Evolutionary conservation across 1,140 invertebrate species (phyloP), one percentile per base, ranked within the genome.

Genomic region (Protaetia brevitarsis): DNA sequence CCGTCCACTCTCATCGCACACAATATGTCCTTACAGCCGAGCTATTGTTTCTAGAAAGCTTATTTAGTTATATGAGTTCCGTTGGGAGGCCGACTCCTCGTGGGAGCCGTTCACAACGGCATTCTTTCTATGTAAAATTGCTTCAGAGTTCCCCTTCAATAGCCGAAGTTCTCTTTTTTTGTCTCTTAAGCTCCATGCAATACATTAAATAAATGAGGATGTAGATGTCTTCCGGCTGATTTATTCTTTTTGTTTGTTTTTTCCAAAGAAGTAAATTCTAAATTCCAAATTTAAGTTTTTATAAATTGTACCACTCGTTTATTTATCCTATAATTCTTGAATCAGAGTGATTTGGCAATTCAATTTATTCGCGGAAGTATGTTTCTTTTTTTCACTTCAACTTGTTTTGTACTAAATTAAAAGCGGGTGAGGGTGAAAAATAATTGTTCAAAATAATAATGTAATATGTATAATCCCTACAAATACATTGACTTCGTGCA

Each of bases 61-160:
- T 45, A 45, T 45, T 45, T 45, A 45, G 41, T 45, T 45, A 45
- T 45, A 45, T 19, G 41, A 45, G 41, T 45, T 21, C 41, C 41
- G 13, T 45, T 45, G 41, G 41, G 23, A 45, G 13, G 16, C 41
- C 16, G 13, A 45, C n/a, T 19, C 41, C 13, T 19, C 41, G 16
- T 19, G 23, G 4, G 13, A n/a, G n/a, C 11, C 8, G 13, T 19
- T 45, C 23, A 21, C 1, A 37, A n/a, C 2, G 23, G 41, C 11
- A 16, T 19, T 45, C 16, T 19, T 45, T 8, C 41, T 19, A 19
- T 45, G 41, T 45, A 45, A 45, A 45, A 45, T 19, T 45, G n/a
- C 23, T 45, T 45, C 16, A 45, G 23, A 45, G 41, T 45, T 45
- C 23, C 41, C 23, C 23, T 45, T 16, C 41, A 45, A 45, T 45